These are phyloP conservation scores for Byasa hedistus DNA, from an alignment of 2,888 invertebrate genomes.

Conservation along the genomic window DNA sequence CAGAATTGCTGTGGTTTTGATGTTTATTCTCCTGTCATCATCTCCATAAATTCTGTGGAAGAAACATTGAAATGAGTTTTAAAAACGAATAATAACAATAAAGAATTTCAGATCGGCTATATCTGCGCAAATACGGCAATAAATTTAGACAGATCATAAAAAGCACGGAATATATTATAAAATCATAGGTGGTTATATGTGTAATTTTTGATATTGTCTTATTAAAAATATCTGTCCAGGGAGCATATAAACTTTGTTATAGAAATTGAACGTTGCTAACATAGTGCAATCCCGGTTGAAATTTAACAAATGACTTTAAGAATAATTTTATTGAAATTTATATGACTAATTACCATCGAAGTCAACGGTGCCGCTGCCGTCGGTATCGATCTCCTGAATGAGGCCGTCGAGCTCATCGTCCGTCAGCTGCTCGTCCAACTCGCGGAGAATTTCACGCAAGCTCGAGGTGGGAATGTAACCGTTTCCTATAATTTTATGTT, in stretches of 20 bases:
- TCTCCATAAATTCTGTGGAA: slow-evolving; percentile 95
- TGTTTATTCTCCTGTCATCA: slow-evolving; percentile 95
- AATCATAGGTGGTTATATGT: too few species aligned
- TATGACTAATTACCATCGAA: slow-evolving; percentile 89
- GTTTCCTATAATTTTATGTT: slow-evolving; percentile 80
- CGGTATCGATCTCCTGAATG: slow-evolving; percentile 98
- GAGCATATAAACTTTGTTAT: too few species aligned
- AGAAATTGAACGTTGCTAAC: too few species aligned
- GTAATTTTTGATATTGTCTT: too few species aligned
- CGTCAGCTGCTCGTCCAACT: slow-evolving; percentile 96
- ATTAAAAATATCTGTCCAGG: too few species aligned
- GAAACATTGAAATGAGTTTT: slow-evolving; percentile 31
- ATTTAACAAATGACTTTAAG: too few species aligned
- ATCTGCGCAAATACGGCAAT: not conserved
- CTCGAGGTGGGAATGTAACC: slow-evolving; percentile 96
- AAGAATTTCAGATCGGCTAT: not conserved
- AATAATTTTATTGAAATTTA: too few species aligned
- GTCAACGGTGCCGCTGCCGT: slow-evolving; percentile 99
- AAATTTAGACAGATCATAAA: not conserved
- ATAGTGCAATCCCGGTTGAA: too few species aligned
- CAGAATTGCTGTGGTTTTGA: slow-evolving; percentile 37
- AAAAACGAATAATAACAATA: not conserved
- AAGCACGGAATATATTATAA: too few species aligned
- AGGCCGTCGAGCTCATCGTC: slow-evolving; percentile 97
- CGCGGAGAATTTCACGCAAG: slow-evolving; percentile 95